These are phyloP conservation scores for Eupsilia transversa DNA, from an alignment of 2,888 invertebrate genomes.

Conservation along the genomic window DNA sequence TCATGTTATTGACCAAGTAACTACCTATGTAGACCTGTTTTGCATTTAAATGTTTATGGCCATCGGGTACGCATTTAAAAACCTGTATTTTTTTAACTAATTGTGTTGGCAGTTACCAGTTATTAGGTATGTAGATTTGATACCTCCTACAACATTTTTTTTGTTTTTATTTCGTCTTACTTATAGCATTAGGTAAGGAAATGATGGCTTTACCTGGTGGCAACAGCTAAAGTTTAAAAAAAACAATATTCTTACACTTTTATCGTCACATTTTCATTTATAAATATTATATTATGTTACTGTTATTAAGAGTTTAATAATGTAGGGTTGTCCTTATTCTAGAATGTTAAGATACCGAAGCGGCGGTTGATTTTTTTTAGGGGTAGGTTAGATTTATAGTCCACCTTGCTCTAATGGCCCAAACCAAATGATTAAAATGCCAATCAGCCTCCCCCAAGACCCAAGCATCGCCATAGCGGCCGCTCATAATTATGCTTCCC, in stretches of 20 bases:
- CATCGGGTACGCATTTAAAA: neutral
- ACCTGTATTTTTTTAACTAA: conserved; percentile 13
- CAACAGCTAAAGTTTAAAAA: neutral
- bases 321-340: no score
- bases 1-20: conserved; percentile 9
- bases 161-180: neutral
- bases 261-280: neutral
- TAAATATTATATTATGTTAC: neutral
- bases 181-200: no score
- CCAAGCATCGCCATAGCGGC: no score
- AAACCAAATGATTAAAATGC: neutral
- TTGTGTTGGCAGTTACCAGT: neutral
- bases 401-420: neutral
- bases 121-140: conserved; percentile 2
- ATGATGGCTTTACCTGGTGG: neutral
- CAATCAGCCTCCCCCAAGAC: neutral
- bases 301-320: neutral
- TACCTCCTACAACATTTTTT: neutral
- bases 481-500: neutral
- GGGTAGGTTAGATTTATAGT: neutral
- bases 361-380: no score
- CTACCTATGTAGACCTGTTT: conserved; percentile 1
- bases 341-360: neutral
- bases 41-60: conserved; percentile 6
- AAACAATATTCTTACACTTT: neutral